Evolutionary conservation across 2,888 invertebrate genomes (phyloP), one percentile per base, ranked within the genome.

Genomic region (Rhabditoides inermis): DNA sequence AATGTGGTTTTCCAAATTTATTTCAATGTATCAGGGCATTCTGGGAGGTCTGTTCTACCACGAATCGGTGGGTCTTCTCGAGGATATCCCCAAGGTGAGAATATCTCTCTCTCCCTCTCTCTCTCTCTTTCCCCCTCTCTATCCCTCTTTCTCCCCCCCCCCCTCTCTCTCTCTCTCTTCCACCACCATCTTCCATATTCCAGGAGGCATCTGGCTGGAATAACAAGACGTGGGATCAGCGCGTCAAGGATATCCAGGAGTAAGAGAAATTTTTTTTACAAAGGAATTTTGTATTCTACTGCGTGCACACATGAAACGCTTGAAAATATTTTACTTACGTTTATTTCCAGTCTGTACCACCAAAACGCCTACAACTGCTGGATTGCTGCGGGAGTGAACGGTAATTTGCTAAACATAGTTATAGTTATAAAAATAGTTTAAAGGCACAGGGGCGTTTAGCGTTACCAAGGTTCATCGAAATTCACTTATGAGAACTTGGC

Each of bases 301-400:
- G 20, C 20, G 23, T 30, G 30, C 32, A 12, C 22, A 18, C 12
- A 4, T 22, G 36, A 12, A 20, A 48, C 22, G 15, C 12, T 15
- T 3, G 39, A 4, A 47, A 4, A 47, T 4, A 6, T 18, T 22
- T 4, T 26, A 2, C 30, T 20, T 6, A 45, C 23, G 22, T 25
- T 3, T 22, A 25, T 20, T 55, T 57, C 15, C 57, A 63, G 63
- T 7, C 46, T 48, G 12, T 68, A 62, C 61, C 50, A 51, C 46
- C 66, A 68, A 48, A 66, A 66, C 50, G 68, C 68, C 32, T 61
- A 65, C 56, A 68, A 68, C 32, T 58, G 61, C 50, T 68, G 64
- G 64, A 50, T 57, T 7, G 64, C 61, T 0, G 57, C 57, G 15
- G 66, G 49, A 35, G 60, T 54, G 12, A 63, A 65, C 51, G 53